Percentiles rank a stretch among this genome's conserved stretches.
phyloP scores from a whole-genome alignment of 2,797 vertebrate species.

The Intellagama lesueurii region DNA sequence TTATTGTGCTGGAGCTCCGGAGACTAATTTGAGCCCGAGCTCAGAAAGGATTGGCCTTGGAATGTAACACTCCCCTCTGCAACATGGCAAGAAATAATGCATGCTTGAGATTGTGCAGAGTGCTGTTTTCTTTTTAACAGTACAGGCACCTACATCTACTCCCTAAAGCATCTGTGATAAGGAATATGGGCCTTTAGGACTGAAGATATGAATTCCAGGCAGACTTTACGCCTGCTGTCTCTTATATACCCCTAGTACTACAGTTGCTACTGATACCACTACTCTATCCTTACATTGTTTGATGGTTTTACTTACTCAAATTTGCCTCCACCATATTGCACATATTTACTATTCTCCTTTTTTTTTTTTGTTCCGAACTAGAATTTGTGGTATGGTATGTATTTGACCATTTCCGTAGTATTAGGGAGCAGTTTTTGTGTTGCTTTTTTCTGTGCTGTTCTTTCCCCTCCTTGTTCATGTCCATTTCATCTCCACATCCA shows the following conservation, averaged over 20 bases:
- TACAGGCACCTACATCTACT: neutral
- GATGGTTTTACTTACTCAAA: neutral
- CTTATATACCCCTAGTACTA: neutral
- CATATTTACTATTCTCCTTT: neutral
- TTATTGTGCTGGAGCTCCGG: constrained; percentile 15
- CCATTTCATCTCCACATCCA: neutral
- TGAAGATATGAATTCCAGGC: neutral
- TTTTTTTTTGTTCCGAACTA: neutral
- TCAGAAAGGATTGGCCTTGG: constrained; percentile 13
- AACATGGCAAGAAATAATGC: constrained; percentile 11
- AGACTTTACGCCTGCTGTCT: neutral
- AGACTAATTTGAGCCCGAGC: constrained; percentile 9
- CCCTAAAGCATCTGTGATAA: neutral
- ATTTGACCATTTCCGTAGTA: constrained; percentile 29
- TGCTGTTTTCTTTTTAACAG: neutral
- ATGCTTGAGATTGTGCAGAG: neutral
- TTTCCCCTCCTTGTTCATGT: neutral
- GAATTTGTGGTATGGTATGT: neutral
- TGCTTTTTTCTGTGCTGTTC: neutral
- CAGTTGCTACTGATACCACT: neutral
- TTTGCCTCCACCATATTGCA: neutral
- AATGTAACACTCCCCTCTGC: neutral
- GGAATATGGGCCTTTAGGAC: neutral
- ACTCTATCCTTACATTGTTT: neutral
- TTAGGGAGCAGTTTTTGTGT: neutral